These are phyloP conservation scores for Trinorchestia longiramus DNA, from an alignment of 1,140 invertebrate species.

Conservation along the genomic window DNA sequence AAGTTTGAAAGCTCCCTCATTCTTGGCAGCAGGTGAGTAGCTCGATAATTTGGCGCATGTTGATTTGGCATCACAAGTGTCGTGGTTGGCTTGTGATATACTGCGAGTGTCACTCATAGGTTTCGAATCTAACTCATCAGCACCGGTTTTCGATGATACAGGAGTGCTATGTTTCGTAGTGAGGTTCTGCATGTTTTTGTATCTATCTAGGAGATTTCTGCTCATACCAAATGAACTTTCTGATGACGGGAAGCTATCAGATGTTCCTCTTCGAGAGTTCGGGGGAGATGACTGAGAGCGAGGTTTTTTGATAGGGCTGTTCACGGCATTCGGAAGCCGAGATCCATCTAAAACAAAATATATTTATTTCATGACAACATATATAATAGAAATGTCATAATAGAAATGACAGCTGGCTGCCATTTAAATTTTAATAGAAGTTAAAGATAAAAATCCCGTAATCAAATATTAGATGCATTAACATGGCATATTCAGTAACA, in stretches of 20 bases:
- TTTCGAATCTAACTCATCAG: not conserved
- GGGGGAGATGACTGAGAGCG: constrained; percentile 77
- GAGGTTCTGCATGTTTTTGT: constrained; percentile 45
- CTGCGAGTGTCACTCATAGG: not conserved
- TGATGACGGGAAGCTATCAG: constrained; percentile 71
- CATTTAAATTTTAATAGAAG: not conserved
- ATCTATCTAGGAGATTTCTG: constrained; percentile 7
- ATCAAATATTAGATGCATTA: no score
- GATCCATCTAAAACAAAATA: constrained; percentile 64
- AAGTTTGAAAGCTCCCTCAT: not conserved
- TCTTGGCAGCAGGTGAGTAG: not conserved
- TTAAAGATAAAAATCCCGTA: not conserved
- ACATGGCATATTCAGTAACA: not conserved
- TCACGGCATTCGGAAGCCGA: constrained; percentile 69
- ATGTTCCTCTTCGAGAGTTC: constrained; percentile 77
- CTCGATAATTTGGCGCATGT: constrained; percentile 27
- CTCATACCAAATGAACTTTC: not conserved
- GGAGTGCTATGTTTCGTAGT: constrained; percentile 53
- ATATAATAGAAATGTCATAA: no score
- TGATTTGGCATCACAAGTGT: not conserved
- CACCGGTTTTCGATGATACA: constrained; percentile 15
- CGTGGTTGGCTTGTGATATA: no score
- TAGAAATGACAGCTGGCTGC: no score
- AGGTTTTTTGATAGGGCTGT: constrained; percentile 73
- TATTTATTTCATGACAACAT: not conserved